Evolutionary conservation across 1,140 invertebrate genomes (phyloP).

Genomic region (Scaptomyza hsui): DNA sequence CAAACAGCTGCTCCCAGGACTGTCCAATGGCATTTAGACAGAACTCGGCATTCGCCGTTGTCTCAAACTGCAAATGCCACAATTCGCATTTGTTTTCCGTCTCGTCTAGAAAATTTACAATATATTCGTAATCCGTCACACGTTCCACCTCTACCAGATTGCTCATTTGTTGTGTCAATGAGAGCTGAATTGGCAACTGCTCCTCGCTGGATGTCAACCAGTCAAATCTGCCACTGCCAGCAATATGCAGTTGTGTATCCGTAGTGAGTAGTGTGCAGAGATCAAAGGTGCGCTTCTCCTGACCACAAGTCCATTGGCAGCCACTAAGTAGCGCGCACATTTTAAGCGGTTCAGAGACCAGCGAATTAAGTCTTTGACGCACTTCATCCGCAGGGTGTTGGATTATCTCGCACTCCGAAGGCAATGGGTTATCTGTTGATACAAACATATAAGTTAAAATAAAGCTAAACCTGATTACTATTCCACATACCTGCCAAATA

Average conservation of each 20-base stretch:
- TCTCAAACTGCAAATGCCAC: constrained; percentile 77
- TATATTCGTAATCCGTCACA: constrained; percentile 50
- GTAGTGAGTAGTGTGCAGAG: constrained; percentile 80
- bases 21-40: constrained; percentile 71
- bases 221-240: constrained; percentile 82
- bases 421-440: constrained; percentile 80
- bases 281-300: constrained; percentile 68
- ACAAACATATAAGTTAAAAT: not conserved
- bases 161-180: constrained; percentile 84
- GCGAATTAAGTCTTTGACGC: constrained; percentile 57
- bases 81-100: constrained; percentile 70
- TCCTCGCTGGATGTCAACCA: constrained; percentile 75
- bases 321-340: constrained; percentile 84
- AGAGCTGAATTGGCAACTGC: constrained; percentile 59
- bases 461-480: not conserved
- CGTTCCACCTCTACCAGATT: constrained; percentile 86
- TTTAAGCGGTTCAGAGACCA: constrained; percentile 71
- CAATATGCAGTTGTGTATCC: constrained; percentile 69
- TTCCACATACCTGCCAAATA: constrained; percentile 62
- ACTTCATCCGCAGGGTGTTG: constrained; percentile 73
- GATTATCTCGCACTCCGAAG: constrained; percentile 84
- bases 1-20: constrained; percentile 78
- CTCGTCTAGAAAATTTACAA: constrained; percentile 77
- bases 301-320: constrained; percentile 75
- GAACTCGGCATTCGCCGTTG: constrained; percentile 58